Percentiles rank a stretch among this genome's conserved stretches.
phyloP scores from a whole-genome alignment of 2,888 invertebrate species.

The Lathronympha strigana region DNA sequence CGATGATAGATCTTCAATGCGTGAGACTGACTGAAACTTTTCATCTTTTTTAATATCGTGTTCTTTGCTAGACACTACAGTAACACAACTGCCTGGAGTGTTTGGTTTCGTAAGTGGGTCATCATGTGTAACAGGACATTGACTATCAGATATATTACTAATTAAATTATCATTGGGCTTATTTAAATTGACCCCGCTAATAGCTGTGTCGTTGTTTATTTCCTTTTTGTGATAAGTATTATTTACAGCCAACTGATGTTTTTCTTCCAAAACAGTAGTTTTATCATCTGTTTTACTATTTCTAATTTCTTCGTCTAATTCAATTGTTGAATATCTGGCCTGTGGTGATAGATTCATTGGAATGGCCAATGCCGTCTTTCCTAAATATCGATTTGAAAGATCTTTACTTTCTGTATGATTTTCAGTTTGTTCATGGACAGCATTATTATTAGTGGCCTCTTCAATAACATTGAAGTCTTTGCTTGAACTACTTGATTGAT shows the following conservation, averaged over 20 bases:
- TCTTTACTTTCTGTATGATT: constrained; percentile 21
- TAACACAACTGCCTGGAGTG: neutral
- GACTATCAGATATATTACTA: neutral
- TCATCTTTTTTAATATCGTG: neutral
- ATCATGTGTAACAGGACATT: neutral
- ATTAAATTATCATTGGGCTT: neutral
- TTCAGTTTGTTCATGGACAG: constrained; percentile 14
- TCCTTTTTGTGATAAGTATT: neutral
- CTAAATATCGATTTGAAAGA: constrained; percentile 25
- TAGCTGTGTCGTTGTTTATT: constrained; percentile 1
- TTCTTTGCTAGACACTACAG: neutral
- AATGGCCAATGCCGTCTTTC: constrained; percentile 26
- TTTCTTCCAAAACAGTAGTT: constrained; percentile 4
- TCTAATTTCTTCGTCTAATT: constrained; percentile 27
- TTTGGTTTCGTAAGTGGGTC: neutral
- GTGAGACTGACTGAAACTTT: neutral
- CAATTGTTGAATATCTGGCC: constrained; percentile 21
- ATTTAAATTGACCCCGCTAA: neutral
- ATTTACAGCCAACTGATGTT: constrained; percentile 15
- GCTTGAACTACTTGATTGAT: constrained; percentile 20
- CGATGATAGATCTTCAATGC: neutral
- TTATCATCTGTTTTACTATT: constrained; percentile 3
- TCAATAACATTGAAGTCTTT: constrained; percentile 7
- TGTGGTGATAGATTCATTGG: constrained; percentile 42
- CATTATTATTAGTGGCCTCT: neutral